phyloP scores from a whole-genome alignment of 2,113 vertebrate species.

The Speoplatyrhinus poulsoni region DNA sequence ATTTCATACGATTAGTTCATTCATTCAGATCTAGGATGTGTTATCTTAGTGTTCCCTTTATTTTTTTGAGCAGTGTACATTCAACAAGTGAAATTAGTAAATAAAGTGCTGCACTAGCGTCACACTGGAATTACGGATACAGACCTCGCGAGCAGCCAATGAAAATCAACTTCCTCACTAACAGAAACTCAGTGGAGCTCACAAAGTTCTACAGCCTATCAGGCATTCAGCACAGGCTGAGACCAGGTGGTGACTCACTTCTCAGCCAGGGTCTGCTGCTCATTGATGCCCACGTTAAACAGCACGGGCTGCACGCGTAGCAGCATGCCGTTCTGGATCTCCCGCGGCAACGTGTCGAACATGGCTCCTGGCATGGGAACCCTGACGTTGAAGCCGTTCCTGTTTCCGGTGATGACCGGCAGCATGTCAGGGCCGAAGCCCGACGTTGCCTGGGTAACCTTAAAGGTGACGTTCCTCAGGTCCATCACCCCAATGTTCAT shows the following conservation, averaged over 20 bases:
- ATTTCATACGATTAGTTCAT: too few species aligned
- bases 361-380: slow-evolving; percentile 88
- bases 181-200: too few species aligned
- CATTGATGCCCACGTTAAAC: slow-evolving; percentile 97
- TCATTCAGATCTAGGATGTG: too few species aligned
- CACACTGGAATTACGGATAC: too few species aligned
- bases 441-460: slow-evolving; percentile 93
- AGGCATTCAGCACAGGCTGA: not conserved
- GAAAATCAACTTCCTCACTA: too few species aligned
- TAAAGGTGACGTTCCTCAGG: slow-evolving; percentile 97
- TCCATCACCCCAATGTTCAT: slow-evolving; percentile 97
- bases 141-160: too few species aligned
- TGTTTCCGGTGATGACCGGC: slow-evolving; percentile 96
- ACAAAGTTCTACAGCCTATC: too few species aligned
- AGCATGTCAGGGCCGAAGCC: slow-evolving; percentile 88
- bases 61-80: too few species aligned
- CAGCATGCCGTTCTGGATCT: slow-evolving; percentile 98
- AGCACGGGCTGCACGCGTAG: slow-evolving; percentile 95
- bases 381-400: slow-evolving; percentile 94
- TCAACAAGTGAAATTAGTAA: too few species aligned
- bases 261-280: slow-evolving; percentile 97
- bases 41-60: too few species aligned
- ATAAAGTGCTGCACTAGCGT: too few species aligned
- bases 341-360: slow-evolving; percentile 90
- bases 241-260: slow-evolving; percentile 79